These are phyloP conservation scores for Steinernema feltiae DNA, from an alignment of 1,140 invertebrate genomes.

Conservation along the genomic window DNA sequence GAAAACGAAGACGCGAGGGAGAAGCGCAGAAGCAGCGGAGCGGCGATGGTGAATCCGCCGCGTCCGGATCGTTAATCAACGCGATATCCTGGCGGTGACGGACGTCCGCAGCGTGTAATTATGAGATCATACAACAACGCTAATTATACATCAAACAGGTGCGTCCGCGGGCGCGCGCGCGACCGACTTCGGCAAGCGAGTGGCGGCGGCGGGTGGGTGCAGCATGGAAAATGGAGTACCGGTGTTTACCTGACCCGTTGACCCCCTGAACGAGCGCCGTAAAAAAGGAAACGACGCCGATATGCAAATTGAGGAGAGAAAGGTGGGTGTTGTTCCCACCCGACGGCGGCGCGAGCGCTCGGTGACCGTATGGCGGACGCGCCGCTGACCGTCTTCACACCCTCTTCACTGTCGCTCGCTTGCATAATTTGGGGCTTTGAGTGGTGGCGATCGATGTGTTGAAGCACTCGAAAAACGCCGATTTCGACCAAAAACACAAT, in stretches of 20 bases:
- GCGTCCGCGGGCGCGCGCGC: background rate
- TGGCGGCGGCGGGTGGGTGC: background rate
- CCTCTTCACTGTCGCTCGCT: background rate
- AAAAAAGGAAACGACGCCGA: background rate
- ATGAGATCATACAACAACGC: background rate
- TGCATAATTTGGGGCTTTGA: background rate
- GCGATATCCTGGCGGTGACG: background rate
- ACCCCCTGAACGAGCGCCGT: background rate
- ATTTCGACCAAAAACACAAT: slow-evolving; percentile 1
- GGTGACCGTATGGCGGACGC: background rate
- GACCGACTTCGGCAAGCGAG: background rate
- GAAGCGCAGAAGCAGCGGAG: background rate
- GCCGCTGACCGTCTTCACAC: background rate
- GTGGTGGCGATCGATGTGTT: background rate
- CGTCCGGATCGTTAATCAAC: background rate
- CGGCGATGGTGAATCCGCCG: background rate
- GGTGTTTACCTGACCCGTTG: slow-evolving; percentile 10
- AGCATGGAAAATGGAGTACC: background rate
- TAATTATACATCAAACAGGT: slow-evolving; percentile 11
- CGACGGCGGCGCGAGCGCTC: background rate
- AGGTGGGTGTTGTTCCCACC: background rate
- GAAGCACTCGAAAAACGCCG: background rate
- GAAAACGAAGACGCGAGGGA: background rate
- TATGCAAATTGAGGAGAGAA: slow-evolving; percentile 1
- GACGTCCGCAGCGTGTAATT: background rate